Conservation (phyloP, 1,140 invertebrate genomes). For the Pygmarrhopalites habei region DNA sequence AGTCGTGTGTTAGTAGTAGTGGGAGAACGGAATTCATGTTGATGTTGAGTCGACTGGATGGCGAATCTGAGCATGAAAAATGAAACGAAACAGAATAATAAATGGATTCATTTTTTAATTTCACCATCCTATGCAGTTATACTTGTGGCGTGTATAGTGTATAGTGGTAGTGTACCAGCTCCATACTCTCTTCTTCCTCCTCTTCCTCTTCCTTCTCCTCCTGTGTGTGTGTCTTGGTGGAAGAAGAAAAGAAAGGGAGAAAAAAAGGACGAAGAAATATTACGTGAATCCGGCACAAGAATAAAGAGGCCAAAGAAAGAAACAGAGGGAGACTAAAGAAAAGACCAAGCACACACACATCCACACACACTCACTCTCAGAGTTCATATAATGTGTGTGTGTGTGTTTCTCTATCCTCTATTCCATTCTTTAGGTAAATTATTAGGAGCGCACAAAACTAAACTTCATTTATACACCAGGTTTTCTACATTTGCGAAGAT, state of each 20-base stretch:
- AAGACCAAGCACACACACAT: background rate
- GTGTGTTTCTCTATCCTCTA: background rate
- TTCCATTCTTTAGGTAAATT: too few relatives aligned
- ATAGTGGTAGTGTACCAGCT: too few relatives aligned
- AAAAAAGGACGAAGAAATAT: conserved; percentile 31
- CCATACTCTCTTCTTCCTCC: too few relatives aligned
- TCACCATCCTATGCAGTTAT: conserved; percentile 18
- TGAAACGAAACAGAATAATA: conserved; percentile 31
- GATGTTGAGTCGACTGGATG: conserved; percentile 9
- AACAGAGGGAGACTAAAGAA: background rate
- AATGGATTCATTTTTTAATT: conserved; percentile 38
- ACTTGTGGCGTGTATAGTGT: background rate
- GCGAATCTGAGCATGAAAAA: conserved; percentile 32
- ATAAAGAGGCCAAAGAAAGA: background rate
- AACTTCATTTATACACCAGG: too few relatives aligned
- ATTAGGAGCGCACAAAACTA: too few relatives aligned
- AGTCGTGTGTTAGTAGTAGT: too few relatives aligned
- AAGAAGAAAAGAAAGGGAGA: conserved; percentile 9
- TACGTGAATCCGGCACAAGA: conserved; percentile 2
- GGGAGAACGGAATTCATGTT: background rate
- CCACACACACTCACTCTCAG: too few relatives aligned
- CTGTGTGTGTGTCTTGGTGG: too few relatives aligned
- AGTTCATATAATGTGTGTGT: background rate
- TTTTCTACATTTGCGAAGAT: background rate
- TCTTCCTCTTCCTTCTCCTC: too few relatives aligned